Evolutionary conservation across 2,113 vertebrate genomes (phyloP), one percentile per base, ranked within the genome.

Genomic region (Nothobranchius kuhntae): DNA sequence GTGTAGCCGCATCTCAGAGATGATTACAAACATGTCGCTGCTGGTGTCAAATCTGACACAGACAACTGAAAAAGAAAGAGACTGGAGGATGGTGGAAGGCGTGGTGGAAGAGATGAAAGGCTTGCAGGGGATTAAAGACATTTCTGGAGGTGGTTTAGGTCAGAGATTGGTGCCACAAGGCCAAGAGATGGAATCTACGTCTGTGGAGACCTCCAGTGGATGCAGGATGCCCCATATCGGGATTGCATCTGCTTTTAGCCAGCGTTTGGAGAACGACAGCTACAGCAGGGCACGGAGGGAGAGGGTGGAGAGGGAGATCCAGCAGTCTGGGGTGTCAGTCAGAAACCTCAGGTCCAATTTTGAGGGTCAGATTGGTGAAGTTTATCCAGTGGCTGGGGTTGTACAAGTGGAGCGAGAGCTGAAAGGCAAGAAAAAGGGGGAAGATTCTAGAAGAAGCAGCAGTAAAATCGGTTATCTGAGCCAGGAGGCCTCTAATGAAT

Each of bases 261-360:
- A 83, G 66, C 88, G 63, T 0, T 69, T 76, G 21, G 81, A 84
- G 60, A 89, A 80, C 52, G 79, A 80, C 65, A 13, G 73, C 66
- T 81, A 52, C 77, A 68, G 71, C 75, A 45, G 61, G 71, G 14
- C 73, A 13, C 84, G 62, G 44, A 86, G 89, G 48, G 92, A 93
- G n/a, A 86, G 75, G 51, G 93, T 90, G 2, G 92, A 95, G 82
- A 88, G 78, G 6, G 96, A 98, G 90, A 95, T 98, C 65, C 92
- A 92, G 24, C 90, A 95, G 66, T 95, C 89, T 4, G 96, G 97
- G 0, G 95, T 98, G 53, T 96, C 95, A 0, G 96, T 98, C 3
- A 85, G 78, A 73, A 91, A 84, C 6, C 87, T 98, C 36, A 91
- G 95, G 0, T 90, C 92, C 0, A 95, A 92, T 78, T 98, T 97